Base-by-base conservation (phyloP, 1,140 invertebrate genomes). In the Phocides pigmalion region DNA sequence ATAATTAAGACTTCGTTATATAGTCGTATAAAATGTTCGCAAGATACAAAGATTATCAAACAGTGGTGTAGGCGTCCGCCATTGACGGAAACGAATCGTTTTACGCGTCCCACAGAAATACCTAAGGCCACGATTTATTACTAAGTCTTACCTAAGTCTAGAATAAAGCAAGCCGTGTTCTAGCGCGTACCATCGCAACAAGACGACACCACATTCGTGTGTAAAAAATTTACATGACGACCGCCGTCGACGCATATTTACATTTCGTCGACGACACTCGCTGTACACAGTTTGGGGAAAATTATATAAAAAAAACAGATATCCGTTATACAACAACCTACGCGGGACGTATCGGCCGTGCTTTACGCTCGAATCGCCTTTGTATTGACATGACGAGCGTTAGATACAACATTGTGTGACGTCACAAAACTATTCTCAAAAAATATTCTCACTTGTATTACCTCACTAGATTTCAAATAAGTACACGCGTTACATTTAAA, bases 41-140 rank as follows among this genome's bases (percentile, higher is more conserved):
- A 73, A 71, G 69, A 74, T 68, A 74, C 69, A 64, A 67, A 71
- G 64, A 66, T 67, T 20, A 58, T 59, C 64, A 61, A 69, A 65
- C 61, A 62, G 64, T 59, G 64, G 62, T 62, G 51, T 17, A 35
- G 64, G 63, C 47, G 47, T 44, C 67, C 67, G 64, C 42, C 42
- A 44, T 50, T 51, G 35, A 68, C 62, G 62, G 51, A 12, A 42
- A 35, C 54, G 20, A 15, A 11, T 28, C 54, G 22, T 35, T 64
- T 19, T 17, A 17, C 63, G 50, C 47, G 62, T 58, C 61, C 72
- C 74, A 72, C 70, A 64, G 53, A 76, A 74, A 32, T 82, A 79
- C 76, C 78, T 82, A 90, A 91, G 89, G 85, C 87, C 89, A 91
- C 89, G 68, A 76, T 87, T 83, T 84, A 83, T 88, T 87, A 87